Conservation (phyloP, 2,888 invertebrate genomes). For the Xylota segnis region DNA sequence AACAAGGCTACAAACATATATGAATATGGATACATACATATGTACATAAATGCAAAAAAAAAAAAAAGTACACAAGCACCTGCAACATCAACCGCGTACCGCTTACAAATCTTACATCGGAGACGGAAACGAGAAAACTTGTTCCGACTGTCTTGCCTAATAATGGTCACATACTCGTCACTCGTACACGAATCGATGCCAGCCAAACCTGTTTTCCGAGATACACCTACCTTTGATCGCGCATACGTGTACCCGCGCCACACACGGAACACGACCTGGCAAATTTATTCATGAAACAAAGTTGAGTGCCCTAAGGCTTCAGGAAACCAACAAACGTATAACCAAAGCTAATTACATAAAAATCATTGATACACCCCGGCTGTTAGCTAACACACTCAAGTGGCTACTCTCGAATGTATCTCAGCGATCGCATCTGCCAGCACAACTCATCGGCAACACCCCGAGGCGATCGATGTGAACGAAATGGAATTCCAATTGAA, state of each 20-base stretch:
- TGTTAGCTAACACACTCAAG: conserved; percentile 36
- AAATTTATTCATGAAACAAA: conserved; percentile 21
- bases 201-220: conserved; percentile 53
- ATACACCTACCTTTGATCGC: not conserved
- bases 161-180: conserved; percentile 32
- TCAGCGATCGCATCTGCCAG: conserved; percentile 37
- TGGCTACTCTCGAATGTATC: conserved; percentile 24
- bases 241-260: not conserved
- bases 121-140: conserved; percentile 64
- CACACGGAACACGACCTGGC: conserved; percentile 24
- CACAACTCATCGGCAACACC: conserved; percentile 20
- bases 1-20: conserved; percentile 36
- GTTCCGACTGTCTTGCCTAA: conserved; percentile 59
- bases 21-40: conserved; percentile 43
- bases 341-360: conserved; percentile 55
- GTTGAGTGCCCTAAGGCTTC: conserved; percentile 62
- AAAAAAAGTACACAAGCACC: not conserved
- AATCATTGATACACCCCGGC: conserved; percentile 35
- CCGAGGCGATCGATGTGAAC: conserved; percentile 30
- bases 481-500: conserved; percentile 62
- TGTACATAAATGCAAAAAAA: conserved; percentile 57
- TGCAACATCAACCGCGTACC: conserved; percentile 13
- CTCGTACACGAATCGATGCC: too few relatives aligned
- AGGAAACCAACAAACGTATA: conserved; percentile 53
- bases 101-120: conserved; percentile 34